Evolutionary conservation across 2,888 invertebrate species (phyloP).

Genomic region (Ypsolopha sequella): DNA sequence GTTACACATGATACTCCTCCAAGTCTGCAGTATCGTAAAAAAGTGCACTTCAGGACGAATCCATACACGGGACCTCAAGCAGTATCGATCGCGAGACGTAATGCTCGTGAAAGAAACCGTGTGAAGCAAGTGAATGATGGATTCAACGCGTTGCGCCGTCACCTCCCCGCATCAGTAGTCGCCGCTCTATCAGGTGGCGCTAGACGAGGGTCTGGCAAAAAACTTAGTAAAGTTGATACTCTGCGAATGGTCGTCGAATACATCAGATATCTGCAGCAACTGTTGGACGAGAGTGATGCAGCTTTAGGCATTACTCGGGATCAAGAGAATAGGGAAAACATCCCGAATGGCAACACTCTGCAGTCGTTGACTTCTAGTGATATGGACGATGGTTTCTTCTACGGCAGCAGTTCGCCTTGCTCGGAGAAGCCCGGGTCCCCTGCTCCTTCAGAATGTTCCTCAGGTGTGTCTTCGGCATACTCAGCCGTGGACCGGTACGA

Average conservation of each 20-base stretch:
- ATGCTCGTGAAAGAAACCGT: constrained; percentile 94
- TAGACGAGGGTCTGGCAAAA: constrained; percentile 84
- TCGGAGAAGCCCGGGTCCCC: constrained; percentile 80
- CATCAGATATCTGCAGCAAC: constrained; percentile 85
- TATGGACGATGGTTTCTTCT: constrained; percentile 64
- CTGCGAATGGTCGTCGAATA: constrained; percentile 92
- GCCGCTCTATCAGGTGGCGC: constrained; percentile 75
- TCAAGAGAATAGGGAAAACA: constrained; percentile 59
- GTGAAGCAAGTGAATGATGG: constrained; percentile 97
- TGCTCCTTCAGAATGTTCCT: constrained; percentile 78
- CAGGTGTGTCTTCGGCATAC: constrained; percentile 66
- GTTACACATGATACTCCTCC: constrained; percentile 67
- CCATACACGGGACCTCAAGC: constrained; percentile 78
- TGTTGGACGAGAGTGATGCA: constrained; percentile 81
- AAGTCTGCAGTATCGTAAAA: constrained; percentile 76
- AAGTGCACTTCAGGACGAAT: constrained; percentile 78
- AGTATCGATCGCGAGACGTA: constrained; percentile 89
- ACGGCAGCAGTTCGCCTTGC: constrained; percentile 69
- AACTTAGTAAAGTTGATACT: constrained; percentile 91
- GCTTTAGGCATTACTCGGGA: constrained; percentile 61
- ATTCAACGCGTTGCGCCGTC: constrained; percentile 88
- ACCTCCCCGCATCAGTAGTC: constrained; percentile 86
- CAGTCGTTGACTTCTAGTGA: constrained; percentile 57
- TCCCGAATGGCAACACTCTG: constrained; percentile 39
- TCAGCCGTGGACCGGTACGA: constrained; percentile 57